A percentile compares a stretch with the other conserved stretches of the same genome.
These are phyloP conservation scores for Paradoxurus hermaphroditus DNA, from an alignment of 2,113 vertebrate species.

Conservation along the genomic window DNA sequence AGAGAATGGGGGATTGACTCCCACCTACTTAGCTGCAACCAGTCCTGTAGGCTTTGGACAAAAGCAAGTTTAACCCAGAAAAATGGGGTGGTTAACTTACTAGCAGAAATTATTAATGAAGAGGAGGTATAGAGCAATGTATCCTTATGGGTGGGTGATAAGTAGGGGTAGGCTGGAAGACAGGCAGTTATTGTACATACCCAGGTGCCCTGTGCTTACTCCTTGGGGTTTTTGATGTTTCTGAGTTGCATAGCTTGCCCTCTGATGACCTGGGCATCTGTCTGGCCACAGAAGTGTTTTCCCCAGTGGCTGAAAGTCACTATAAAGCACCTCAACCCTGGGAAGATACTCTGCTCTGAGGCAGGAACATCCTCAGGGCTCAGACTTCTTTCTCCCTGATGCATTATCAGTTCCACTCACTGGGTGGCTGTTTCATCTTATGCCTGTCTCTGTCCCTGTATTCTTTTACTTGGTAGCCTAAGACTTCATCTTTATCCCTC, in stretches of 20 bases:
- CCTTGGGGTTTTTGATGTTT: neutral
- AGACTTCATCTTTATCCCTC: no score
- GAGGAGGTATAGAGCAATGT: no score
- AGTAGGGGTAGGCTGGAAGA: neutral
- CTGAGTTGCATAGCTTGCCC: no score
- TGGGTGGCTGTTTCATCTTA: neutral
- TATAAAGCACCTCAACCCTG: accelerated
- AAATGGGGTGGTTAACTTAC: neutral
- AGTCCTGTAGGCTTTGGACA: neutral
- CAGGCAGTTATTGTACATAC: no score
- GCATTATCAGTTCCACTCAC: no score
- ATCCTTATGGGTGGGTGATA: no score
- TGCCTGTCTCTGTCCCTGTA: accelerated
- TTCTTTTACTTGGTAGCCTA: neutral
- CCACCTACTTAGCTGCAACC: neutral
- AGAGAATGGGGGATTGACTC: neutral
- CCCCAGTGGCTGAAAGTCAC: neutral
- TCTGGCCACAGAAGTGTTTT: neutral
- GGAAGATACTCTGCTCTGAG: neutral
- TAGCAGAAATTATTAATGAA: neutral
- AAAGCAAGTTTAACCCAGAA: neutral
- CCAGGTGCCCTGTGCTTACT: no score
- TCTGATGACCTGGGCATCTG: no score
- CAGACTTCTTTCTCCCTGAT: neutral
- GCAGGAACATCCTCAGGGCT: neutral